These are phyloP conservation scores for Minunthozetes semirufus DNA, from an alignment of 2,888 invertebrate genomes.

Conservation along the genomic window DNA sequence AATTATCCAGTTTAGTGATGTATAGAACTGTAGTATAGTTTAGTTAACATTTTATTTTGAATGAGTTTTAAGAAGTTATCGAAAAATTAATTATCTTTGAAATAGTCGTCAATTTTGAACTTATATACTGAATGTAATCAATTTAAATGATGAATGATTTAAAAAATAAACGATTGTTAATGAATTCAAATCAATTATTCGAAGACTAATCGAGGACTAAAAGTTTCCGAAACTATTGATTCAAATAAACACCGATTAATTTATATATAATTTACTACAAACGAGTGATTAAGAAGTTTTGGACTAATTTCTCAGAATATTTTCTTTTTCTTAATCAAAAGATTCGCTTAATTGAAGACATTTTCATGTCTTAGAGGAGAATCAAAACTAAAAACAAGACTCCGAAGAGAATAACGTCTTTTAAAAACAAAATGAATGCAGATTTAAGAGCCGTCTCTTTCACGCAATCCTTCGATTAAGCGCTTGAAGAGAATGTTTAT, in stretches of 20 bases:
- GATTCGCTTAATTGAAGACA: too few species aligned
- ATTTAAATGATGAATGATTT: conserved; percentile 5
- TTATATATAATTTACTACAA: not conserved
- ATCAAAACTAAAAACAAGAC: too few species aligned
- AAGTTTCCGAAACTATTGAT: not conserved
- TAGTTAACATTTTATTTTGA: not conserved
- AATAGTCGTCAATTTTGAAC: not conserved
- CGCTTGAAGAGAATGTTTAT: not conserved
- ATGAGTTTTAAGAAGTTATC: not conserved
- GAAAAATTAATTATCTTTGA: not conserved
- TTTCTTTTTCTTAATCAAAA: not conserved
- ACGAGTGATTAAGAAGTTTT: not conserved
- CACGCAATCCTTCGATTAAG: conserved; percentile 7
- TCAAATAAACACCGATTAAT: not conserved
- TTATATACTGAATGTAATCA: not conserved
- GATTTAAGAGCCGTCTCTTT: not conserved
- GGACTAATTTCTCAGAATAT: too few species aligned
- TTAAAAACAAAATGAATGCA: not conserved
- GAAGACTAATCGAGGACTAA: not conserved
- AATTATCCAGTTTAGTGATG: too few species aligned
- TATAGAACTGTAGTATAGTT: too few species aligned
- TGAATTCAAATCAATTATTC: not conserved
- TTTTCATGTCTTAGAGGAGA: too few species aligned
- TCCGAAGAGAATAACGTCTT: not conserved
- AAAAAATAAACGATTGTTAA: not conserved